phyloP scores from a whole-genome alignment of 2,888 invertebrate species.

The Phyllotreta striolata region DNA sequence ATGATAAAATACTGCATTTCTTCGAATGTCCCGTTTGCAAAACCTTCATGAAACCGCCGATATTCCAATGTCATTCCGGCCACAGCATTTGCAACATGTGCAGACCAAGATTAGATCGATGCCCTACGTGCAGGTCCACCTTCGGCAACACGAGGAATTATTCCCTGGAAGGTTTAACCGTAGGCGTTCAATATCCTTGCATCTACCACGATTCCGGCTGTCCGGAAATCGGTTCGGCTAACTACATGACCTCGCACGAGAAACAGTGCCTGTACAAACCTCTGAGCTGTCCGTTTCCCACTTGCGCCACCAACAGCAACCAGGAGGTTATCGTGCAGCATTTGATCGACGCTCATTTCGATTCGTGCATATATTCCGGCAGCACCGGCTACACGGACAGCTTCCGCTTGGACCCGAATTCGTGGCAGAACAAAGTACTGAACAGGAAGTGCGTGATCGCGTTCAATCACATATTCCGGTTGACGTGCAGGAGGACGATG shows the following conservation, averaged over 20 bases:
- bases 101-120: conserved; percentile 51
- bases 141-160: conserved; percentile 55
- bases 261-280: conserved; percentile 49
- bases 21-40: conserved; percentile 57
- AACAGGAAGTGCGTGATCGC: conserved; percentile 48
- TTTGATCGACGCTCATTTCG: conserved; percentile 43
- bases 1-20: conserved; percentile 51
- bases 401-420: conserved; percentile 42
- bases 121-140: conserved; percentile 53
- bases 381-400: conserved; percentile 42
- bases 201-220: conserved; percentile 53
- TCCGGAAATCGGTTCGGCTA: conserved; percentile 44
- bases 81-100: conserved; percentile 56
- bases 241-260: conserved; percentile 50
- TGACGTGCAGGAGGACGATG: conserved; percentile 49
- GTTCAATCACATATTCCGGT: conserved; percentile 50
- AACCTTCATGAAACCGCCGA: conserved; percentile 55
- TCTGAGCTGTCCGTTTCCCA: conserved; percentile 50
- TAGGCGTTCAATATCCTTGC: conserved; percentile 52
- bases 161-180: conserved; percentile 53
- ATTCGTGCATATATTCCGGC: conserved; percentile 41
- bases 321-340: conserved; percentile 43
- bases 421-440: conserved; percentile 38
- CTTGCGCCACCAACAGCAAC: conserved; percentile 46
- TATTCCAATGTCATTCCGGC: conserved; percentile 54